These are phyloP conservation scores for Anthrax anthrax DNA, from an alignment of 2,888 invertebrate genomes.

Conservation along the genomic window DNA sequence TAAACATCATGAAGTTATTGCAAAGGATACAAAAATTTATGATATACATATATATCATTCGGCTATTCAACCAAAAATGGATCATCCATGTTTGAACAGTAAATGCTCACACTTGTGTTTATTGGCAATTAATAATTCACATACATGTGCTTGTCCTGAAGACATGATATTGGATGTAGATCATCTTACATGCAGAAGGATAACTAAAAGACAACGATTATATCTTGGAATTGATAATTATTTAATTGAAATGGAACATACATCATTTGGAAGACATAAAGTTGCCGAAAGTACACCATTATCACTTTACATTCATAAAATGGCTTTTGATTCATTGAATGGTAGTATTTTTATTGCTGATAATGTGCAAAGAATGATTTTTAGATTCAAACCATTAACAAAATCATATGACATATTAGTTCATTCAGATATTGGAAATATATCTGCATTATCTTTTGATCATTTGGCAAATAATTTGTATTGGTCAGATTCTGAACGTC, in stretches of 20 bases:
- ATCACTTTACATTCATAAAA: slow-evolving; percentile 43
- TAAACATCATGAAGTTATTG: slow-evolving; percentile 41
- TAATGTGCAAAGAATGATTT: slow-evolving; percentile 33
- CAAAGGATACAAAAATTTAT: slow-evolving; percentile 36
- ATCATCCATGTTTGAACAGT: slow-evolving; percentile 47
- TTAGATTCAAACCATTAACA: slow-evolving; percentile 27
- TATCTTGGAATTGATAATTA: slow-evolving; percentile 40
- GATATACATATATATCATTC: slow-evolving; percentile 64
- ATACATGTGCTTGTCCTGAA: slow-evolving; percentile 62
- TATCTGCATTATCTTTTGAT: slow-evolving; percentile 48
- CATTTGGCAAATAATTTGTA: slow-evolving; percentile 57
- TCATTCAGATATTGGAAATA: slow-evolving; percentile 33
- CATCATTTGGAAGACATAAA: slow-evolving; percentile 50
- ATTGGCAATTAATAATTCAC: slow-evolving; percentile 41
- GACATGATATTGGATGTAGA: slow-evolving; percentile 46
- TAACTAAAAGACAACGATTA: slow-evolving; percentile 25
- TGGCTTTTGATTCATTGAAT: slow-evolving; percentile 48
- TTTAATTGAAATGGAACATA: slow-evolving; percentile 48
- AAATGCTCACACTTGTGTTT: slow-evolving; percentile 68
- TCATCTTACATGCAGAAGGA: slow-evolving; percentile 42
- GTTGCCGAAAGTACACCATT: slow-evolving; percentile 36
- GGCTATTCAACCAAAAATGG: slow-evolving; percentile 39
- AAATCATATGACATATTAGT: slow-evolving; percentile 24
- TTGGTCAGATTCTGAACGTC: slow-evolving; percentile 48
- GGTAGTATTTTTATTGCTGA: slow-evolving; percentile 41